Conservation (phyloP, 2,797 vertebrate species). For the Pangasius krempfi region DNA sequence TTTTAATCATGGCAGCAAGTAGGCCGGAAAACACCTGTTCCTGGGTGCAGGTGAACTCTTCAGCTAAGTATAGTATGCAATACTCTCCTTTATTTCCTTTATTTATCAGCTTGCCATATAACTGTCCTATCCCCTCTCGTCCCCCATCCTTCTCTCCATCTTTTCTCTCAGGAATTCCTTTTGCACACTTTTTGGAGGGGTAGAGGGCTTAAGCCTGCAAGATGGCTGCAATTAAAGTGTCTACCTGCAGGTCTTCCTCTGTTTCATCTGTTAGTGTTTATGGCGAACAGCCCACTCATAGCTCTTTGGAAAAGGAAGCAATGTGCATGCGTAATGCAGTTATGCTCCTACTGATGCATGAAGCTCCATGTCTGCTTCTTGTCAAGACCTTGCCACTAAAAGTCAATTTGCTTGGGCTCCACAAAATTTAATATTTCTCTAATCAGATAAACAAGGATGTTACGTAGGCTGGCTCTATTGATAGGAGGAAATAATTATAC, state of each 20-base stretch:
- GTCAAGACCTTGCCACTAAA: slow-evolving; percentile 83
- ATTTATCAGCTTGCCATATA: background rate
- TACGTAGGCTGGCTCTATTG: slow-evolving; percentile 75
- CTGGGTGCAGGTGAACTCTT: background rate
- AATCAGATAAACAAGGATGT: slow-evolving; percentile 83
- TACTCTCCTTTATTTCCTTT: background rate
- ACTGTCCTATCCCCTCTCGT: background rate
- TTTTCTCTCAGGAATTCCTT: slow-evolving; percentile 1
- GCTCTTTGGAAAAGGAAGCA: slow-evolving; percentile 75
- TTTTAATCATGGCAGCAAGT: slow-evolving; percentile 64
- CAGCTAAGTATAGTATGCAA: background rate
- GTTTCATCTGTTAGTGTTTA: slow-evolving; percentile 66
- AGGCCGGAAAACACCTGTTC: background rate
- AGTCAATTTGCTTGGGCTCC: slow-evolving; percentile 81
- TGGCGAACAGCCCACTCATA: slow-evolving; percentile 70
- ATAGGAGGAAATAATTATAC: slow-evolving; percentile 82
- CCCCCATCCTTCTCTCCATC: slow-evolving; percentile 16
- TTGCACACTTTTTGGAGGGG: background rate
- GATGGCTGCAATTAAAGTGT: slow-evolving; percentile 55
- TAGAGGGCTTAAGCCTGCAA: slow-evolving; percentile 28
- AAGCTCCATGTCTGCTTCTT: slow-evolving; percentile 80
- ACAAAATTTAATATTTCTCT: slow-evolving; percentile 80
- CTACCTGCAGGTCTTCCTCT: slow-evolving; percentile 51
- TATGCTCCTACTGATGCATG: slow-evolving; percentile 78
- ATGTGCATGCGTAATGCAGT: slow-evolving; percentile 77